Evolutionary conservation across 2,888 invertebrate genomes (phyloP).

Genomic region (Phragmatobia fuliginosa): DNA sequence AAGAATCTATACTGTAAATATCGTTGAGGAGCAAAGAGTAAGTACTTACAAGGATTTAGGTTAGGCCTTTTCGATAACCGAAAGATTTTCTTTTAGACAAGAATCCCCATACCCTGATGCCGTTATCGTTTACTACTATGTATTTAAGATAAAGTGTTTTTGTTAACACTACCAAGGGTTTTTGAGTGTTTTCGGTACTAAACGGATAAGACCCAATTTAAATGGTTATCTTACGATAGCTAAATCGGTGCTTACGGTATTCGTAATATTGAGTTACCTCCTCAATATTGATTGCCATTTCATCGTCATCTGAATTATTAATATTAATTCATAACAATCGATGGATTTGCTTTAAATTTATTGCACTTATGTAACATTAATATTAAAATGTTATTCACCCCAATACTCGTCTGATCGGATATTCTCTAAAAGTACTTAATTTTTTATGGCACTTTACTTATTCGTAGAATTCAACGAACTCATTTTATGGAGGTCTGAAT

Average conservation of each 20-base stretch:
- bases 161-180: neutral
- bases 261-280: neutral
- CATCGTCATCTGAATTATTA: slow-evolving; percentile 9
- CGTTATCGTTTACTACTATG: neutral
- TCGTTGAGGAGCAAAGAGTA: neutral
- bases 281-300: slow-evolving; percentile 4
- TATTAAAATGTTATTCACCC: slow-evolving; percentile 41
- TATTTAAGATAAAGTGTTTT: slow-evolving; percentile 1
- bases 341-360: slow-evolving; percentile 28
- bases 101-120: neutral
- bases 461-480: slow-evolving; percentile 40
- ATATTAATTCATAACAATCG: slow-evolving; percentile 14
- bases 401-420: slow-evolving; percentile 32
- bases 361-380: slow-evolving; percentile 27
- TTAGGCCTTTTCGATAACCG: slow-evolving; percentile 4
- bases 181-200: neutral
- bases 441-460: slow-evolving; percentile 48
- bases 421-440: slow-evolving; percentile 43
- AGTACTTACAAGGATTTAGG: slow-evolving; percentile 18
- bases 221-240: neutral
- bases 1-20: slow-evolving; percentile 17
- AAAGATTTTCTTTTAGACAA: slow-evolving; percentile 3
- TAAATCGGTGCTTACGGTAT: neutral
- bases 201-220: neutral
- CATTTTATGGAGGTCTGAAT: slow-evolving; percentile 51